Percentiles rank a stretch among this genome's conserved stretches.
Evolutionary conservation across 1,140 invertebrate species (phyloP).

Genomic region (Himalopsyche phryganea): DNA sequence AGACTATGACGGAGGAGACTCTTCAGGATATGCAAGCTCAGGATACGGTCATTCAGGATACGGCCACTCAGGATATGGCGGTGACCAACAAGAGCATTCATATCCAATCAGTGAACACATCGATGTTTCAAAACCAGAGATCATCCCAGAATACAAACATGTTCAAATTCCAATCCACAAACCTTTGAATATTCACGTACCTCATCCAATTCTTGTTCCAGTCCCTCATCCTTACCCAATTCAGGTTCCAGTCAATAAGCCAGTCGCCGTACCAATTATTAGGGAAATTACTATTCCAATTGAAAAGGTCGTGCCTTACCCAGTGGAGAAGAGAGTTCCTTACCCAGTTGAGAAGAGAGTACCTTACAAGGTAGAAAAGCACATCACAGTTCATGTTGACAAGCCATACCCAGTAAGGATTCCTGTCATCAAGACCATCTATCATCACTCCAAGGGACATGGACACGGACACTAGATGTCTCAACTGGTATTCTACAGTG

Average conservation of each 20-base stretch:
- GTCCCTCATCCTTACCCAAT: constrained; percentile 70
- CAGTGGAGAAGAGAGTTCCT: constrained; percentile 68
- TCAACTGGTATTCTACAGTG: too few relatives aligned
- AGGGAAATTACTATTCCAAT: constrained; percentile 70
- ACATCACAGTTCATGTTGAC: constrained; percentile 67
- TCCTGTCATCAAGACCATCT: constrained; percentile 68
- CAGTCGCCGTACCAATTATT: constrained; percentile 65
- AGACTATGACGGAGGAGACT: constrained; percentile 7
- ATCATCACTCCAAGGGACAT: constrained; percentile 57
- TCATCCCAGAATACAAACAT: constrained; percentile 67
- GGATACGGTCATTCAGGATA: constrained; percentile 28
- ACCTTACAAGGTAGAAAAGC: constrained; percentile 67
- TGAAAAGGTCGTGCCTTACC: constrained; percentile 69
- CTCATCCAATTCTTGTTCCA: constrained; percentile 65
- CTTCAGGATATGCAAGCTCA: constrained; percentile 15
- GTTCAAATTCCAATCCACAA: constrained; percentile 66
- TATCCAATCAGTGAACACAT: constrained; percentile 62
- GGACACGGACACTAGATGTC: constrained; percentile 30
- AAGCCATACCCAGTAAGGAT: constrained; percentile 71
- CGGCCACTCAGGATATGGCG: constrained; percentile 18
- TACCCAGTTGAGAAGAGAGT: constrained; percentile 70
- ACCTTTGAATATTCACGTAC: constrained; percentile 63
- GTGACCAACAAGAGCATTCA: constrained; percentile 43
- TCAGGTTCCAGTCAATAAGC: constrained; percentile 68
- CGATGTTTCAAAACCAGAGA: constrained; percentile 66